Conservation (phyloP, 2,888 invertebrate genomes). For the Microplitis manilae region DNA sequence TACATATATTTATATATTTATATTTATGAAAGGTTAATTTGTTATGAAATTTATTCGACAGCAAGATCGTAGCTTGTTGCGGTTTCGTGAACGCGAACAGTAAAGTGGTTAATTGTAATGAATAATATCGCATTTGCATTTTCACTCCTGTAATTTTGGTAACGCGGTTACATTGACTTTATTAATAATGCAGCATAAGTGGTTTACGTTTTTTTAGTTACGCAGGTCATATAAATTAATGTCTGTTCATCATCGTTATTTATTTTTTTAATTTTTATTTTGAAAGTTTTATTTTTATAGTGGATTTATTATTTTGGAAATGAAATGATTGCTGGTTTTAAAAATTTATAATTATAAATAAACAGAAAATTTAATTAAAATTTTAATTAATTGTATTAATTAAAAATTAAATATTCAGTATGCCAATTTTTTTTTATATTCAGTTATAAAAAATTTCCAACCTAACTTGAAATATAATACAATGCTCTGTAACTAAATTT, state of each 20-base stretch:
- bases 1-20: background rate
- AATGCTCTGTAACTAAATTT: too few species aligned
- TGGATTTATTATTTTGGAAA: too few species aligned
- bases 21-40: background rate
- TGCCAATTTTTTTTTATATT: too few species aligned
- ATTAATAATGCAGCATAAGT: constrained; percentile 64
- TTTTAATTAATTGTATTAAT: too few species aligned
- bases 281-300: too few species aligned
- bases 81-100: constrained; percentile 23
- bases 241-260: constrained; percentile 1
- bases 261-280: too few species aligned
- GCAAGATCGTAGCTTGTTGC: constrained; percentile 18
- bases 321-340: too few species aligned
- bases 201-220: constrained; percentile 22
- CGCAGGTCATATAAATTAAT: constrained; percentile 25
- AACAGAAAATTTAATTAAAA: too few species aligned
- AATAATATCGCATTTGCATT: constrained; percentile 64
- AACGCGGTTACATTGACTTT: constrained; percentile 58
- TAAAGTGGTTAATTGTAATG: constrained; percentile 47
- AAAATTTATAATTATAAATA: too few species aligned
- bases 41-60: constrained; percentile 13
- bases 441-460: too few species aligned
- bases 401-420: too few species aligned
- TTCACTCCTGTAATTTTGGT: constrained; percentile 64
- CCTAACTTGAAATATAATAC: too few species aligned